Base-by-base conservation (phyloP, 2,113 vertebrate genomes). In the Opisthocomus hoazin region DNA sequence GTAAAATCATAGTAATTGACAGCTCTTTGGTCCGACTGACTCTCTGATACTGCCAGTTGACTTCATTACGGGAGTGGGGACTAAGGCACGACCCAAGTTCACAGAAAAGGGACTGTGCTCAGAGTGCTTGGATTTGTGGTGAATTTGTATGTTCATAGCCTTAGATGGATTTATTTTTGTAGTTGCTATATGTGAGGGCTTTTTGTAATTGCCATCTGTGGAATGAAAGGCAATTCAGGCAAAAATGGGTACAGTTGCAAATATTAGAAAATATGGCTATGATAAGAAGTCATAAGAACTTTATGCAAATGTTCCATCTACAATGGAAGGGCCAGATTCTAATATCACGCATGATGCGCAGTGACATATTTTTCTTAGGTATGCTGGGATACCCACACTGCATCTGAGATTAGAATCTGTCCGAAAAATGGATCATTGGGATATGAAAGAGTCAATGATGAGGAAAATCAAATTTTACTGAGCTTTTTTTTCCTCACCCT, bases 391-490 rank as follows among this genome's bases (percentile, higher is more conserved):
- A 69, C 83, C 90, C 82, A 65, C 6, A 11, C 57, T 89, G 43
- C 1, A 3, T n/a, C 41, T 91, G 89, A 94, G 61, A 94, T 84
- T 94, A 87, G 39, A 94, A 53, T 77, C 57, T 87, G 75, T 78
- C 87, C 66, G 73, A 32, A 78, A 85, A 95, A 93, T 91, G 75
- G 84, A 84, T 89, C 94, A 83, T 78, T 75, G 43, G 56, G 45
- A 94, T 63, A 69, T 22, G 51, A 90, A 93, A 84, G 45, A 94
- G 50, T 51, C 87, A 94, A 6, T 46, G 79, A 91, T 90, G 86
- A 89, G 90, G 94, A 95, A 96, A 96, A 96, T 74, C 26, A 94
- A 60, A 82, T 80, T 91, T 85, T 84, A 89, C 48, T 86, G n/a
- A 74, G 54, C 5, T 57, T 56, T 74, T 58, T 65, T 34, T 27